phyloP scores from a whole-genome alignment of 2,797 vertebrate species.

The Smutsia gigantea region DNA sequence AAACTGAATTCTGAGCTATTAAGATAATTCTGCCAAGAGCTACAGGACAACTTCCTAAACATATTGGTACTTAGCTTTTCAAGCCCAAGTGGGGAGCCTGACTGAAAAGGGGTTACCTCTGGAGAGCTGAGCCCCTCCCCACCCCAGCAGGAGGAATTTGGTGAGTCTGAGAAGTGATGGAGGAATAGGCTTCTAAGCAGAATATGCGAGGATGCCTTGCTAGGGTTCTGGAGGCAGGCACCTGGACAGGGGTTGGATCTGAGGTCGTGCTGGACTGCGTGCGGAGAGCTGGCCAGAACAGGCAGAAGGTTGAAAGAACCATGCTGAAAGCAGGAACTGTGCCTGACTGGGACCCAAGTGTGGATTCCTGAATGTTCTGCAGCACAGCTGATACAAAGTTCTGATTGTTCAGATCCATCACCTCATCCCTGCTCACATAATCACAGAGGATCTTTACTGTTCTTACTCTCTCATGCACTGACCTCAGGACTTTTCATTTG shows the following conservation, averaged over 20 bases:
- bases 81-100: neutral
- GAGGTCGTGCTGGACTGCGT: accelerated
- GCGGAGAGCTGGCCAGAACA: neutral
- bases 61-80: neutral
- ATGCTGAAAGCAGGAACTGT: neutral
- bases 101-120: neutral
- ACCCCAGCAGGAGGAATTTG: neutral
- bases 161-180: neutral
- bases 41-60: neutral
- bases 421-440: neutral
- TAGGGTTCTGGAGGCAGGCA: neutral
- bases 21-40: neutral
- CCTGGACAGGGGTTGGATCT: neutral
- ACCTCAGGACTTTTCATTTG: neutral
- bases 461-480: neutral
- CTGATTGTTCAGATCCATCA: neutral
- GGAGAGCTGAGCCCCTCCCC: neutral
- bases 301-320: neutral
- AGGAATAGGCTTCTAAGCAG: neutral
- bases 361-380: neutral
- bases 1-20: neutral
- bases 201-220: neutral
- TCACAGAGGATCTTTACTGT: neutral
- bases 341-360: neutral
- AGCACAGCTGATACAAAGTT: neutral